A percentile compares a stretch with the other conserved stretches of the same genome.
Evolutionary conservation across 2,113 vertebrate species (phyloP).

Genomic region (Apodemus sylvaticus): DNA sequence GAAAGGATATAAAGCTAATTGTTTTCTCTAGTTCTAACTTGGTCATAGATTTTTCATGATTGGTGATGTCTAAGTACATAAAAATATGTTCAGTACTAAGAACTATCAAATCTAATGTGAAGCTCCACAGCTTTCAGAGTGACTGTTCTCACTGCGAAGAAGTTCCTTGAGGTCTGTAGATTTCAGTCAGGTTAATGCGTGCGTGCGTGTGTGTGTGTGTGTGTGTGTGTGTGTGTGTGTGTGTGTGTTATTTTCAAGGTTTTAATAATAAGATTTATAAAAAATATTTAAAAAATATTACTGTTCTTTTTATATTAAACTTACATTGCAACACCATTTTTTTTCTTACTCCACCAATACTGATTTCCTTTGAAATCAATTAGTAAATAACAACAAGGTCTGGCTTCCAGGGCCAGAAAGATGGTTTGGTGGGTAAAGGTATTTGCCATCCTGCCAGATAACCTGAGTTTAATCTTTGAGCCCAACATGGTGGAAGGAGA

Average conservation of each 20-base stretch:
- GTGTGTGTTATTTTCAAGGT: not conserved
- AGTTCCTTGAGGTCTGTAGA: not conserved
- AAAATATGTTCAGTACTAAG: not conserved
- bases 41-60: not conserved
- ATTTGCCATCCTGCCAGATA: not conserved
- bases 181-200: not conserved
- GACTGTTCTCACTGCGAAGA: not conserved
- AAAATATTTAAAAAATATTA: not conserved
- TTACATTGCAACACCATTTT: not conserved
- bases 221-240: not conserved
- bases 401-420: not conserved
- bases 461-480: not conserved
- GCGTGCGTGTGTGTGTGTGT: no score
- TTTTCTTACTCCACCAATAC: not conserved
- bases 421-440: not conserved
- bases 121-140: not conserved
- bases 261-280: not conserved
- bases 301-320: not conserved
- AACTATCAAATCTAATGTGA: not conserved
- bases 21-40: not conserved
- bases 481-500: not conserved
- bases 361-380: not conserved
- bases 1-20: not conserved
- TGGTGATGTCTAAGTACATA: not conserved
- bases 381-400: not conserved